Percentiles rank a stretch among this genome's conserved stretches.
Conservation (phyloP, 2,797 vertebrate genomes). For the Mustela erminea region DNA sequence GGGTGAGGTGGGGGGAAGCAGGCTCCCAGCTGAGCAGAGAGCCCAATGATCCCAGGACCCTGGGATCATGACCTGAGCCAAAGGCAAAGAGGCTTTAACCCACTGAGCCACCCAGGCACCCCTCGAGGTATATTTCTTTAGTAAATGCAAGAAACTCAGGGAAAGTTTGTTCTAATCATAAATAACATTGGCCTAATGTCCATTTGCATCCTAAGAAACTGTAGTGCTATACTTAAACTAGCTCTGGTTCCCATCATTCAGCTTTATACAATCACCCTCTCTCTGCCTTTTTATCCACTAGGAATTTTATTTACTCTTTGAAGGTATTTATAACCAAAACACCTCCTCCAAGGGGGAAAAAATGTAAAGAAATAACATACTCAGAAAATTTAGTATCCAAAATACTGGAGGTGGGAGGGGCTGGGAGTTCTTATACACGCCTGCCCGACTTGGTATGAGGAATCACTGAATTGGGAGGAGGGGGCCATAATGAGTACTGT, state of each 20-base stretch:
- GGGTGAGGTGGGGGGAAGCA: too few species aligned
- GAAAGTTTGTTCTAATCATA: constrained; percentile 42
- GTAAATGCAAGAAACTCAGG: neutral
- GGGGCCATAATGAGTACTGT: neutral
- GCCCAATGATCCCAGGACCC: too few species aligned
- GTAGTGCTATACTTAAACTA: neutral
- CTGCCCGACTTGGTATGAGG: neutral
- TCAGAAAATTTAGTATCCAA: neutral
- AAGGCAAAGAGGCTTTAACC: too few species aligned
- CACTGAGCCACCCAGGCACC: too few species aligned
- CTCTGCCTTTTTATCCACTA: constrained; percentile 23
- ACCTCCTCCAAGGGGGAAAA: neutral
- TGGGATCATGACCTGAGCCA: too few species aligned
- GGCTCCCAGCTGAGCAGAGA: too few species aligned
- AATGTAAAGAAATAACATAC: neutral
- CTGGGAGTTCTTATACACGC: neutral
- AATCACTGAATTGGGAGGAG: neutral
- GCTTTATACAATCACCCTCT: neutral
- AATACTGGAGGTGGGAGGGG: neutral
- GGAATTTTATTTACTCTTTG: constrained; percentile 50
- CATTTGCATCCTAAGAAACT: neutral
- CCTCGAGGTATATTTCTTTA: neutral
- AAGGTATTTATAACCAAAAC: constrained; percentile 66
- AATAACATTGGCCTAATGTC: neutral
- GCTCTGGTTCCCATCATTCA: neutral